These are phyloP conservation scores for Amblyopsis rosae DNA, from an alignment of 2,113 vertebrate species.

Conservation along the genomic window DNA sequence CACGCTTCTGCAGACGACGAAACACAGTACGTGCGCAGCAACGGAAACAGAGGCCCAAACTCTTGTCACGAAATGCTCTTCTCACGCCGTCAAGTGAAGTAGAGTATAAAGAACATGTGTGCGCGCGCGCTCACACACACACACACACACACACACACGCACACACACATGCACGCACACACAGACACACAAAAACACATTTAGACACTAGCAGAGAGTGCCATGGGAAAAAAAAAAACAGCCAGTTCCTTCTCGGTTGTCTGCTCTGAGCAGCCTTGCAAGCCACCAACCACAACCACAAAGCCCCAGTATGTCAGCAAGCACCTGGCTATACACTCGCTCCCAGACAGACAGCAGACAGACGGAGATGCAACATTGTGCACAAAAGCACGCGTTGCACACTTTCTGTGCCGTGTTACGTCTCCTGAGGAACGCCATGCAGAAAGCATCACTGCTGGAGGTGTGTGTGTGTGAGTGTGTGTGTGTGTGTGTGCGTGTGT, in stretches of 20 bases:
- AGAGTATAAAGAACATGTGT: background rate
- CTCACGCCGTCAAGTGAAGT: background rate
- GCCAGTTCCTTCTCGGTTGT: constrained; percentile 75
- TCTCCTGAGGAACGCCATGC: constrained; percentile 40
- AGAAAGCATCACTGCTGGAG: constrained; percentile 35
- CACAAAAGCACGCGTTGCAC: constrained; percentile 40
- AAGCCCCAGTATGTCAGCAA: constrained; percentile 73
- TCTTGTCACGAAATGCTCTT: too few species aligned
- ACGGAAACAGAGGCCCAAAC: background rate
- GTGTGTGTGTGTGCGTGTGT: constrained; percentile 11
- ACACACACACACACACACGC: constrained; percentile 5
- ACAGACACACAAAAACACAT: constrained; percentile 32
- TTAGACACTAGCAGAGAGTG: constrained; percentile 40
- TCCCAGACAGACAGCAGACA: constrained; percentile 59
- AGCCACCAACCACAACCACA: constrained; percentile 80
- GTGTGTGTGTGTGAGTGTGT: constrained; percentile 15
- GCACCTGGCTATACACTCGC: constrained; percentile 74
- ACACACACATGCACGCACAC: constrained; percentile 7
- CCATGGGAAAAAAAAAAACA: constrained; percentile 59
- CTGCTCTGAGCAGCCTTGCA: constrained; percentile 65
- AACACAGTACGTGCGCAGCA: too few species aligned
- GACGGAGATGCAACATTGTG: constrained; percentile 22
- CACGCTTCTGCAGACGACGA: too few species aligned
- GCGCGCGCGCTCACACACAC: constrained; percentile 14
- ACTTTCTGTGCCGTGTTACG: constrained; percentile 24